These are phyloP conservation scores for Ectemnius continuus DNA, from an alignment of 2,888 invertebrate species.

Conservation along the genomic window DNA sequence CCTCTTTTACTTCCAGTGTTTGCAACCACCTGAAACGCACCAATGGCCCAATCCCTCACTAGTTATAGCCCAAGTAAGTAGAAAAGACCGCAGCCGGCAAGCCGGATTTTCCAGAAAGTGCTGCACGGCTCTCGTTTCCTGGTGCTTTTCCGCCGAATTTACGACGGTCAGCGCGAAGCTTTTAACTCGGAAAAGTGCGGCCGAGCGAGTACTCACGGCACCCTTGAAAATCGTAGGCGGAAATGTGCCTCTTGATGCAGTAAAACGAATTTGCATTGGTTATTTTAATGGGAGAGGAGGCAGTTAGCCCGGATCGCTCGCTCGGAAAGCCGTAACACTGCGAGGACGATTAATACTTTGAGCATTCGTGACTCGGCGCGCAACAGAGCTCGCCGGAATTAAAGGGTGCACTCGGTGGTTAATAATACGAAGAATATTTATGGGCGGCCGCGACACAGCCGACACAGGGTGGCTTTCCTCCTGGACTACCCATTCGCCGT, in stretches of 20 bases:
- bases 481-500: constrained; percentile 20
- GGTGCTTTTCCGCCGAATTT: not conserved
- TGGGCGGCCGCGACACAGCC: constrained; percentile 4
- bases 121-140: not conserved
- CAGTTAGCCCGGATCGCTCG: not conserved
- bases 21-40: not conserved
- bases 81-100: not conserved
- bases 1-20: not conserved
- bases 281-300: not conserved
- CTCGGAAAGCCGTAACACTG: not conserved
- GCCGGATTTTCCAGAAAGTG: not conserved
- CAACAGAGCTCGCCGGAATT: constrained; percentile 8
- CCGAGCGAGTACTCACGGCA: not conserved
- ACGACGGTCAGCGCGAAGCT: not conserved
- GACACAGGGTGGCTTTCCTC: constrained; percentile 24
- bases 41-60: not conserved
- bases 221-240: not conserved
- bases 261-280: not conserved
- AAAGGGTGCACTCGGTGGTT: constrained; percentile 12
- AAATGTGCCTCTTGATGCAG: not conserved
- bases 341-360: constrained; percentile 17
- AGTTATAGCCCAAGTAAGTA: not conserved
- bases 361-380: constrained; percentile 27
- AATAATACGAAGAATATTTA: constrained; percentile 46
- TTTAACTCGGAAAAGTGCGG: not conserved